Evolutionary conservation across 2,888 invertebrate genomes (phyloP).

Genomic region (Diogma glabrata): DNA sequence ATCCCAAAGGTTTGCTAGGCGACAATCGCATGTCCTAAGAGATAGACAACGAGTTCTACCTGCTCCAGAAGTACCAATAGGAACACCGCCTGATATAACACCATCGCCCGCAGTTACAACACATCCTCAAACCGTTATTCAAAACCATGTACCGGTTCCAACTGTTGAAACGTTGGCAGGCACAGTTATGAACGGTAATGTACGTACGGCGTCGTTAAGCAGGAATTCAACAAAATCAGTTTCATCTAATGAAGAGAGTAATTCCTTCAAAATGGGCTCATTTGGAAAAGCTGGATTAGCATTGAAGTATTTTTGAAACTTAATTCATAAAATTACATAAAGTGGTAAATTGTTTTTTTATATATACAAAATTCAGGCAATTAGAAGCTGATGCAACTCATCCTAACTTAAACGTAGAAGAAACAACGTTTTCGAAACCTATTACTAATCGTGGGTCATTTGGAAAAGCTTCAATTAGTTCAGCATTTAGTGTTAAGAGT

Average conservation of each 20-base stretch:
- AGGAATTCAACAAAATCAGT: constrained; percentile 37
- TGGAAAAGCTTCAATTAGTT: constrained; percentile 37
- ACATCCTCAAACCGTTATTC: constrained; percentile 34
- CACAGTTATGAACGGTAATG: constrained; percentile 15
- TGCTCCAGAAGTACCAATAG: constrained; percentile 17
- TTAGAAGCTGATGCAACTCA: constrained; percentile 24
- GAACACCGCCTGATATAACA: constrained; percentile 17
- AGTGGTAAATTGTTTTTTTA: background rate
- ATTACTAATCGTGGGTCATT: constrained; percentile 35
- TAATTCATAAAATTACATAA: background rate
- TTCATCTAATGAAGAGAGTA: constrained; percentile 35
- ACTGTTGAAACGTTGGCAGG: constrained; percentile 3
- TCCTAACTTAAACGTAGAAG: constrained; percentile 37
- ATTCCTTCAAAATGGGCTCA: constrained; percentile 32
- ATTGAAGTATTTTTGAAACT: constrained; percentile 26
- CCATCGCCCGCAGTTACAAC: constrained; percentile 32
- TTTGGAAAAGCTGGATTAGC: constrained; percentile 39
- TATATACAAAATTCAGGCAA: too few relatives aligned
- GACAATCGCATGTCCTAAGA: constrained; percentile 78
- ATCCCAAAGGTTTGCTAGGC: constrained; percentile 88
- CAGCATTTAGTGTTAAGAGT: constrained; percentile 37
- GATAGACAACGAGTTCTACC: constrained; percentile 48
- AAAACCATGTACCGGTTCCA: constrained; percentile 22
- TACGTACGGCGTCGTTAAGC: constrained; percentile 26
- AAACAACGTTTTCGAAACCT: constrained; percentile 31